phyloP scores from a whole-genome alignment of 2,113 vertebrate genomes.

The Martes martes region DNA sequence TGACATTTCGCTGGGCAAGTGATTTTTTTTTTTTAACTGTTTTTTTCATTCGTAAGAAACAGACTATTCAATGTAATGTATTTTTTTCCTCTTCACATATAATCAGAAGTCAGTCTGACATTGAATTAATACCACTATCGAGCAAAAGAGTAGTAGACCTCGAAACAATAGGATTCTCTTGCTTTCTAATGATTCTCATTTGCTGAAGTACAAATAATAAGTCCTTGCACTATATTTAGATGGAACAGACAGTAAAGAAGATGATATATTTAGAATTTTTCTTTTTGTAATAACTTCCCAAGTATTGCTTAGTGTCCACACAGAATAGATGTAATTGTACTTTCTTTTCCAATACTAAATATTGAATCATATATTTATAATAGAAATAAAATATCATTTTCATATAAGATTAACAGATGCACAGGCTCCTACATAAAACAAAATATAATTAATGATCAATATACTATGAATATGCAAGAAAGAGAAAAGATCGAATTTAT shows the following conservation, averaged over 20 bases:
- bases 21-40: neutral
- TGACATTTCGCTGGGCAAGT: neutral
- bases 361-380: neutral
- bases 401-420: neutral
- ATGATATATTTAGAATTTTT: neutral
- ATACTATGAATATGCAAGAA: neutral
- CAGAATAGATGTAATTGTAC: neutral
- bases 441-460: neutral
- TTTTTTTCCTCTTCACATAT: neutral
- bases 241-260: neutral
- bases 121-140: neutral
- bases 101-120: neutral
- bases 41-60: neutral
- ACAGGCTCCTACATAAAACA: neutral
- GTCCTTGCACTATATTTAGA: neutral
- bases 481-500: neutral
- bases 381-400: neutral
- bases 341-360: slow-evolving; percentile 9
- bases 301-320: neutral
- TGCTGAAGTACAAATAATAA: neutral
- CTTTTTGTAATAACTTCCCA: neutral
- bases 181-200: neutral
- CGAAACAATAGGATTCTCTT: neutral
- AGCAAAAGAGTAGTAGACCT: neutral
- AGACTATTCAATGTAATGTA: neutral